Evolutionary conservation across 2,797 vertebrate genomes (phyloP).

Genomic region (Takifugu rubripes): DNA sequence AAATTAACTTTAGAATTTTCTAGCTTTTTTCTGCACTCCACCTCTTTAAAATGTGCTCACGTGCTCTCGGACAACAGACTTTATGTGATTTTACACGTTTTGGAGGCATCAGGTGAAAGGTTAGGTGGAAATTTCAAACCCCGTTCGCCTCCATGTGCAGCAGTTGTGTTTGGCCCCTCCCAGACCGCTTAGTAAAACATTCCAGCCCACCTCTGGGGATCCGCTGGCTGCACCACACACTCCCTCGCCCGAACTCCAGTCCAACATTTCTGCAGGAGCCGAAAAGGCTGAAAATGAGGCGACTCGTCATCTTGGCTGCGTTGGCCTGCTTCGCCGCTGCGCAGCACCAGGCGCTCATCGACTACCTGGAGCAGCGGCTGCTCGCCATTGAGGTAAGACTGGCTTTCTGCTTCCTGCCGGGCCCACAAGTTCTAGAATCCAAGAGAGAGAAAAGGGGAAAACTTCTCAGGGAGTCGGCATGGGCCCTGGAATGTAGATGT

Average conservation of each 20-base stretch:
- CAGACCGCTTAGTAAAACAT: slow-evolving; percentile 72
- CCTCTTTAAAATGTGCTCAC: too few relatives aligned
- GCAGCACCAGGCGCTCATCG: slow-evolving; percentile 91
- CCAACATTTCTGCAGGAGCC: slow-evolving; percentile 32
- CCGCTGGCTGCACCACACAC: slow-evolving; percentile 52
- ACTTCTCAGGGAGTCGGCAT: slow-evolving; percentile 52
- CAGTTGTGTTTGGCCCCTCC: slow-evolving; percentile 80
- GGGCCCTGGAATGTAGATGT: slow-evolving; percentile 71
- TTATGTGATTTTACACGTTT: too few relatives aligned
- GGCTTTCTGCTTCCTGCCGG: slow-evolving; percentile 46
- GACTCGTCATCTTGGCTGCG: slow-evolving; percentile 74
- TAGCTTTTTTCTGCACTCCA: too few relatives aligned
- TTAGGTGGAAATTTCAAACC: slow-evolving; percentile 1
- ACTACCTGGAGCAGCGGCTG: slow-evolving; percentile 92
- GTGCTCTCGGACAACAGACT: too few relatives aligned
- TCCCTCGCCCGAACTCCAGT: slow-evolving; percentile 43
- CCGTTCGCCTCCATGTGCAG: slow-evolving; percentile 44
- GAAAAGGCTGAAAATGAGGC: slow-evolving; percentile 62
- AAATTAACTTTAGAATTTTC: too few relatives aligned
- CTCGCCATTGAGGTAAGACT: slow-evolving; percentile 90
- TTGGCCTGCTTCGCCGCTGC: slow-evolving; percentile 69
- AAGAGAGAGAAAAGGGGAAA: slow-evolving; percentile 38
- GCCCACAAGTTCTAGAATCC: slow-evolving; percentile 55
- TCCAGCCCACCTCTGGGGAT: slow-evolving; percentile 75
- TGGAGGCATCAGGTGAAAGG: slow-evolving; percentile 3